Evolutionary conservation across 2,888 invertebrate genomes (phyloP), one percentile per base, ranked within the genome.

Genomic region (Caradrina kadenii): DNA sequence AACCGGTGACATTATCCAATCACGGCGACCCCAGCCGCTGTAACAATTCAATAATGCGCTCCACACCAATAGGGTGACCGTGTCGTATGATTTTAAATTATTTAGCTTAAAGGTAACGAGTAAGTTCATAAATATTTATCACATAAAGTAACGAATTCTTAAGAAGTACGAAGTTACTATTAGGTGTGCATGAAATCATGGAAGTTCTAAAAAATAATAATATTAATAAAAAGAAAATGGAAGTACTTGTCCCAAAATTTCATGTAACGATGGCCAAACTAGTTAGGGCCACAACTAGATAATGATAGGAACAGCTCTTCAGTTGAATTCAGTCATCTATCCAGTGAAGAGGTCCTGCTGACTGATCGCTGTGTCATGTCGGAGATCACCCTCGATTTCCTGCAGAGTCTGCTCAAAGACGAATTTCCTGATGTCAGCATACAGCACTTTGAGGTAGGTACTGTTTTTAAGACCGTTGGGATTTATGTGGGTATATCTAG

Each of bases 371-470:
- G 67, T 56, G 58, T 56, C 83, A 95, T 95, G 95, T 90, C 92
- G 17, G 89, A 91, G 76, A 90, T 97, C 62, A 96, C 96, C n/a
- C 88, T 97, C 73, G 96, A 96, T 68, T 94, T 96, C 79, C 92
- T 97, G 78, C 96, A 95, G 87, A 92, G 96, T 17, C 91, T 97
- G 54, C 93, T 97, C 69, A 94, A 93, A 78, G 94, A 94, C 49
- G 95, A 96, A 53, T 95, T 96, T 80, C 96, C 96, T 62, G 96
- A 96, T 84, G 96, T 97, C 60, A 90, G 91, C 58, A 94, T 97
- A 80, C 93, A 95, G 67, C 91, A 95, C 39, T 96, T 95, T 89
- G 95, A 97, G 96, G 97, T 84, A 76, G 8, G 73, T 96, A 15
- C n/a, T 31, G n/a, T 35, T 13, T 39, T 31, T n/a, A 15, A 10